Evolutionary conservation across 2,888 invertebrate genomes (phyloP), one percentile per base, ranked within the genome.

Genomic region (Nemapogon koenigi): DNA sequence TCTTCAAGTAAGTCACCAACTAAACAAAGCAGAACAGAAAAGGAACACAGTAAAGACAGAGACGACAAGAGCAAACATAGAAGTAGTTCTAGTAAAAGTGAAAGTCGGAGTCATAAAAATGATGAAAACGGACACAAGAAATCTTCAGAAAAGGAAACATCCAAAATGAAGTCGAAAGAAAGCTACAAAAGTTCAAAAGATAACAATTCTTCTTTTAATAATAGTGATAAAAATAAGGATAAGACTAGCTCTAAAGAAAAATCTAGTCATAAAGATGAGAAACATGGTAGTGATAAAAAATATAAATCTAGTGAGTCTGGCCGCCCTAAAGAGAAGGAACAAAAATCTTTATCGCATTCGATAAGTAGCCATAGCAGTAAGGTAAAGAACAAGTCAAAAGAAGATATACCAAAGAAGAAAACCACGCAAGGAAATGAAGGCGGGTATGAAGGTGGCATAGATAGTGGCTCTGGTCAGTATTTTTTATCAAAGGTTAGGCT

Each of bases 381-480:
- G 48, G 59, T 62, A 35, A 67, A 63, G 52, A 55, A 59, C 38
- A 68, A 67, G 49, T 76, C 71, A 48, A 52, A 48, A 35, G 53
- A 55, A 16, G 62, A 64, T 41, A 55, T 59, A 65, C 72, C 73
- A 69, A 75, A 75, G 70, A 39, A 39, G 25, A 73, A 68, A 59
- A 73, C 60, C 55, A 46, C 51, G 38, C 57, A 59, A 45, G 47
- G 50, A 39, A 59, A 47, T 42, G 51, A 51, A 42, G 64, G 70
- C 27, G 65, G 76, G 32, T 73, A 68, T 43, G 83, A 83, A 39
- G 83, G 84, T 51, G 85, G 87, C 35, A 89, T 90, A 42, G 88
- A 88, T 57, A 85, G 84, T 50, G 83, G 82, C 38, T 87, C 86
- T 65, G 84, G 84, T 83, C 62, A 54, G 45, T 18, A 38, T 27